phyloP scores from a whole-genome alignment of 2,113 vertebrate species.

The Chelonoidis abingdonii region DNA sequence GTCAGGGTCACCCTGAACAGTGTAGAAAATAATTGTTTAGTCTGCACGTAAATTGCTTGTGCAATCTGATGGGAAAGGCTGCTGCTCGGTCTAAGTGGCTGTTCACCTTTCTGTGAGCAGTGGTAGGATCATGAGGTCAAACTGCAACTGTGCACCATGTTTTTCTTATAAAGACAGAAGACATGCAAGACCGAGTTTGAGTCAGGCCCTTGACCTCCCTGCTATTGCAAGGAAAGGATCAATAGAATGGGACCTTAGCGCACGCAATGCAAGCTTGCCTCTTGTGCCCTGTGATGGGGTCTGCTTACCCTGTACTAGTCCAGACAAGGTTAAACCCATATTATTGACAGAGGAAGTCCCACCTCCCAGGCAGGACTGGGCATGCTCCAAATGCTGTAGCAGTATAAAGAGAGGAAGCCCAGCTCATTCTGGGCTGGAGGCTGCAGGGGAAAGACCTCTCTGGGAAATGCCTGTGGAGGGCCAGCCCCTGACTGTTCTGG shows the following conservation, averaged over 20 bases:
- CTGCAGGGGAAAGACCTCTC: no score
- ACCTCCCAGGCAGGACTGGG: no score
- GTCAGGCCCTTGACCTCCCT: fast-evolving
- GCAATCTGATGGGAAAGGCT: not conserved
- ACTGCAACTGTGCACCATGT: not conserved
- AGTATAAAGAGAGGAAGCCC: no score
- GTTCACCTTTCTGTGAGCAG: fast-evolving
- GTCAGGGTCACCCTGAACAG: not conserved
- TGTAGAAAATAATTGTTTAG: not conserved
- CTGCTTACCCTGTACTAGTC: no score
- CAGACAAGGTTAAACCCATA: no score
- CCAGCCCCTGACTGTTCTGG: no score
- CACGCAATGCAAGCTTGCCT: not conserved
- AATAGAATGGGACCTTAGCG: fast-evolving
- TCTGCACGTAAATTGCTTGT: fast-evolving
- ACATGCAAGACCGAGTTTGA: fast-evolving
- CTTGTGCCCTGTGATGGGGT: not conserved
- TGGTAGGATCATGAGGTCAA: not conserved
- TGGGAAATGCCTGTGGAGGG: no score
- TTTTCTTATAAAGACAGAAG: not conserved
- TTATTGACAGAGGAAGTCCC: no score
- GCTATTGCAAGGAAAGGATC: fast-evolving
- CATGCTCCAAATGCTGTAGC: no score
- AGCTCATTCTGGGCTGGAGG: no score
- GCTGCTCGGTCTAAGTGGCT: fast-evolving